Conservation (phyloP, 2,797 vertebrate species). For the Galago senegalensis region DNA sequence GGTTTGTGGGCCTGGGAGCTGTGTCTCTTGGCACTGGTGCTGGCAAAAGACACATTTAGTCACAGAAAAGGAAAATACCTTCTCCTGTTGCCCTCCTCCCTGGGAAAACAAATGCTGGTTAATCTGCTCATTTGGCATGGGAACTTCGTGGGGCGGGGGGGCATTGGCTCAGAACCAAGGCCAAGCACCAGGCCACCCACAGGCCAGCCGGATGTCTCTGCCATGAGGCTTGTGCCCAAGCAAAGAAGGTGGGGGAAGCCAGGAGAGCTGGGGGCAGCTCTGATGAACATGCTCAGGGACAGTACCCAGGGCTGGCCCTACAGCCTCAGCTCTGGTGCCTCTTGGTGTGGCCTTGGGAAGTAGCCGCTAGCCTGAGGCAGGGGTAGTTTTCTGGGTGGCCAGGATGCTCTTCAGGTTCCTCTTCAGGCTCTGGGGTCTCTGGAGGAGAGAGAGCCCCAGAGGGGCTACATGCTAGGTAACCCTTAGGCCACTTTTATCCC, state of each 20-base stretch:
- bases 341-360: not conserved
- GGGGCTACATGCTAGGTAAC: no score
- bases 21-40: not conserved
- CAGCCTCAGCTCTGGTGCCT: not conserved
- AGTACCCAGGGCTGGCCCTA: not conserved
- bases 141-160: not conserved
- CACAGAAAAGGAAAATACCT: not conserved
- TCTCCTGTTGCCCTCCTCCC: not conserved
- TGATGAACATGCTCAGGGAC: not conserved
- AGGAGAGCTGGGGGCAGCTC: fast-evolving
- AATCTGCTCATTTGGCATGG: not conserved
- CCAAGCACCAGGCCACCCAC: fast-evolving
- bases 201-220: fast-evolving
- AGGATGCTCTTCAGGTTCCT: fast-evolving
- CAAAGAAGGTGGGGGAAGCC: no score
- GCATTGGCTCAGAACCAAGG: not conserved
- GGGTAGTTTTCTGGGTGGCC: fast-evolving
- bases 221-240: fast-evolving
- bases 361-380: fast-evolving
- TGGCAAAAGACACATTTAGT: not conserved
- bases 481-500: not conserved
- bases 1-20: not conserved
- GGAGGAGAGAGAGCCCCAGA: no score
- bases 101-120: conserved; percentile 17
- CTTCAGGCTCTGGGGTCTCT: fast-evolving